phyloP scores from a whole-genome alignment of 2,797 vertebrate genomes.

The Rhynchonycteris naso region DNA sequence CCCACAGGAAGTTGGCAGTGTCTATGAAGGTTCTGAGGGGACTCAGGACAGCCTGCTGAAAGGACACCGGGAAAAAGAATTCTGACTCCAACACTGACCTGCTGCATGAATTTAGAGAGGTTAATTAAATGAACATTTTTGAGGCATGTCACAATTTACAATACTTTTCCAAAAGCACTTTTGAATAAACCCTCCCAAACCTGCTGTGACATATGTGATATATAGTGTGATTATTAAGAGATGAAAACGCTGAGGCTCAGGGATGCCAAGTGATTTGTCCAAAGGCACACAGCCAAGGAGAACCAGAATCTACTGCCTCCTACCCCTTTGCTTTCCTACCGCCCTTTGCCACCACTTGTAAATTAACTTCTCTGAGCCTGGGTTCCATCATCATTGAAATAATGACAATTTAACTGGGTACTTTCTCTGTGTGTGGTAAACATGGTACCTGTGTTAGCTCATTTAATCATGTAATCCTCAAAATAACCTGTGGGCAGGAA shows the following conservation, averaged over 20 bases:
- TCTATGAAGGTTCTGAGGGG: neutral
- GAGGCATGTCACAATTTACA: neutral
- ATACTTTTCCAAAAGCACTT: neutral
- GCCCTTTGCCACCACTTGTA: neutral
- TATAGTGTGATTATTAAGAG: neutral
- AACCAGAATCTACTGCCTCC: neutral
- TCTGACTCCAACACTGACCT: neutral
- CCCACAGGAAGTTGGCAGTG: neutral
- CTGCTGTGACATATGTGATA: neutral
- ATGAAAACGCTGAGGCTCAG: neutral
- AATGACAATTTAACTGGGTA: neutral
- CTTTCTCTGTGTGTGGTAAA: neutral
- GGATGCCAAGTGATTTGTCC: neutral
- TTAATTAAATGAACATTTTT: neutral
- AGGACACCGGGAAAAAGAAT: neutral
- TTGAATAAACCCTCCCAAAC: neutral
- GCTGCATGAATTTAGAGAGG: neutral
- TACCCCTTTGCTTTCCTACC: neutral
- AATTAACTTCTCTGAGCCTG: neutral
- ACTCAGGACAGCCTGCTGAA: neutral
- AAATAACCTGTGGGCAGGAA: conserved; percentile 43
- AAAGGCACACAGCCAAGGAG: neutral
- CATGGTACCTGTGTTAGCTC: neutral
- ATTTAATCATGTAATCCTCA: conserved; percentile 61
- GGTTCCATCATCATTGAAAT: neutral